Percentiles rank a stretch among this genome's conserved stretches.
phyloP scores from a whole-genome alignment of 2,113 vertebrate species.

The Zingel zingel region DNA sequence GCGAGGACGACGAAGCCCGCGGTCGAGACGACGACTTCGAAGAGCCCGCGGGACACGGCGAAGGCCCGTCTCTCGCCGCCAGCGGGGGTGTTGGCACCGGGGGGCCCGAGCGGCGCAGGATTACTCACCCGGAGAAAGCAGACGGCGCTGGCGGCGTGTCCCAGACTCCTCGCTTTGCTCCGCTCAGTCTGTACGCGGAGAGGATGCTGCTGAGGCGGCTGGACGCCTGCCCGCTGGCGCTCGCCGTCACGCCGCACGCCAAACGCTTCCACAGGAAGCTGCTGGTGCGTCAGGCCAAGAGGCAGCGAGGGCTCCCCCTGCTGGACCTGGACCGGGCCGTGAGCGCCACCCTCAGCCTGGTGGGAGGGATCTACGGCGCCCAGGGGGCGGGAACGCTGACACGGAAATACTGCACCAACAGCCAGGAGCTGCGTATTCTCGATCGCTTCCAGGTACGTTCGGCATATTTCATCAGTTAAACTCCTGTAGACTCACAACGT shows the following conservation, averaged over 20 bases:
- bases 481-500: too few species aligned
- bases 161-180: conserved; percentile 68
- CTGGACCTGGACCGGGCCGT: conserved; percentile 93
- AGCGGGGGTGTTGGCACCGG: conserved; percentile 78
- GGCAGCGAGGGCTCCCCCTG: conserved; percentile 91
- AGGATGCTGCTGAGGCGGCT: conserved; percentile 90
- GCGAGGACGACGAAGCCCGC: conserved; percentile 90
- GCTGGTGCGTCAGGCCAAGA: conserved; percentile 91
- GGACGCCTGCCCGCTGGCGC: conserved; percentile 90
- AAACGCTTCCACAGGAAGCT: conserved; percentile 92
- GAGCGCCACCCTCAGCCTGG: conserved; percentile 90
- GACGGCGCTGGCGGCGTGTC: rapidly evolving
- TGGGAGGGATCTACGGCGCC: conserved; percentile 90
- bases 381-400: conserved; percentile 80
- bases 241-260: conserved; percentile 91
- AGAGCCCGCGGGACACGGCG: background rate
- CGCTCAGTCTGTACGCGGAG: conserved; percentile 93
- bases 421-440: conserved; percentile 92
- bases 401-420: conserved; percentile 87
- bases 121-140: conserved; percentile 41
- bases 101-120: conserved; percentile 57
- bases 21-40: conserved; percentile 84
- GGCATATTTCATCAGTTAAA: too few species aligned
- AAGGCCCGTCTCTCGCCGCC: conserved; percentile 49
- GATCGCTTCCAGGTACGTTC: conserved; percentile 95